Evolutionary conservation across 2,888 invertebrate species (phyloP).

Genomic region (Aphelenchoides bicaudatus): DNA sequence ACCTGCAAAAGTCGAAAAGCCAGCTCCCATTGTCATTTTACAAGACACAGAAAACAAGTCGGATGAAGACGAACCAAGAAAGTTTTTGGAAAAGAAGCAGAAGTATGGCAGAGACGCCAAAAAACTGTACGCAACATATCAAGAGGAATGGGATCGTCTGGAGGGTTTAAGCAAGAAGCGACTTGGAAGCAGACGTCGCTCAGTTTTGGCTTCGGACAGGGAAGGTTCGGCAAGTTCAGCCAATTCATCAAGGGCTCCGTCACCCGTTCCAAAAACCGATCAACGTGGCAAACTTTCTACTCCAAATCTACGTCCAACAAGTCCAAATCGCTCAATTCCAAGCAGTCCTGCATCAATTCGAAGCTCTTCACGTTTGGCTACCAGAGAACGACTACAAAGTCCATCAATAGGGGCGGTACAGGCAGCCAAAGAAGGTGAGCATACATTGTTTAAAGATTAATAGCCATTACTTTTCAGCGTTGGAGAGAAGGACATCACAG

Average conservation of each 20-base stretch:
- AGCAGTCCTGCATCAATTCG: not conserved
- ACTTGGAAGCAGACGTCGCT: constrained; percentile 15
- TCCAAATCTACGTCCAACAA: too few relatives aligned
- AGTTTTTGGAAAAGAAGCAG: constrained; percentile 57
- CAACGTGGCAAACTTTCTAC: too few relatives aligned
- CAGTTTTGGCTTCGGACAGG: constrained; percentile 8
- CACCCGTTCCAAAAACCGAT: constrained; percentile 1
- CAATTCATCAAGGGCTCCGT: constrained; percentile 5
- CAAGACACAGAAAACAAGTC: not conserved
- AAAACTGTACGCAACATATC: constrained; percentile 56
- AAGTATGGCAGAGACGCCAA: constrained; percentile 55
- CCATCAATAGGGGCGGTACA: constrained; percentile 5
- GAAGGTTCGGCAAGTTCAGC: not conserved
- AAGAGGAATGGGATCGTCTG: constrained; percentile 57
- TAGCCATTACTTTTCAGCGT: not conserved
- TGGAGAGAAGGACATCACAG: not conserved
- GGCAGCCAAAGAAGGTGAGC: constrained; percentile 6
- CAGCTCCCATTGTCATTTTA: constrained; percentile 25
- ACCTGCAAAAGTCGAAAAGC: constrained; percentile 26
- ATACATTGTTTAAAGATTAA: not conserved
- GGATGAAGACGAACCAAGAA: constrained; percentile 39
- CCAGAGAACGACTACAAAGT: constrained; percentile 7
- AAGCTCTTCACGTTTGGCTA: not conserved
- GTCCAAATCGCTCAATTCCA: too few relatives aligned
- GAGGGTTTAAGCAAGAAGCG: constrained; percentile 37